phyloP scores from a whole-genome alignment of 2,113 vertebrate genomes.

The Sceloporus tristichus region DNA sequence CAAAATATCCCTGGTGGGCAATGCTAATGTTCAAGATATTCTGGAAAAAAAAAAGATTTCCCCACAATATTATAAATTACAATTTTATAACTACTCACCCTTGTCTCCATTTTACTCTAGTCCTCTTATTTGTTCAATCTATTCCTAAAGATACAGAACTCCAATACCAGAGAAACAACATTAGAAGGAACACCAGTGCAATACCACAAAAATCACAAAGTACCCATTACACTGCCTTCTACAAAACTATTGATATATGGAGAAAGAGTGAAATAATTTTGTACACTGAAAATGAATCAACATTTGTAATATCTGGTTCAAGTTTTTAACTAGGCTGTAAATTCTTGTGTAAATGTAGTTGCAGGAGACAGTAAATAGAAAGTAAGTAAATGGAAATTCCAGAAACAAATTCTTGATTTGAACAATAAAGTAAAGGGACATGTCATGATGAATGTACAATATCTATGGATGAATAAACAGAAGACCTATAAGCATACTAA shows the following conservation, averaged over 20 bases:
- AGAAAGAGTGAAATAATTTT: neutral
- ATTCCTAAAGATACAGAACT: too few species aligned
- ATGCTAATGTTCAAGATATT: neutral
- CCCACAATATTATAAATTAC: neutral
- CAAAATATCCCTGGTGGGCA: neutral
- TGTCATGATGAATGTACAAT: too few species aligned
- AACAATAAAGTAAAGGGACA: neutral
- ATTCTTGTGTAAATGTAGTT: too few species aligned
- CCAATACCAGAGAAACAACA: neutral
- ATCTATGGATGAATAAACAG: too few species aligned
- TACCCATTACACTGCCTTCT: neutral
- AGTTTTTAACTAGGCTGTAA: too few species aligned
- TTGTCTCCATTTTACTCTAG: neutral
- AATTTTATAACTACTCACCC: neutral
- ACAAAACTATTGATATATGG: neutral
- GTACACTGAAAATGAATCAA: too few species aligned
- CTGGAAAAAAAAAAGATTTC: slow-evolving; percentile 43
- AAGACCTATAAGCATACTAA: neutral
- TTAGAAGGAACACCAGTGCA: neutral
- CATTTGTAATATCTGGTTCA: too few species aligned
- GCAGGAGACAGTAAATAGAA: too few species aligned
- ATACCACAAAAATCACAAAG: neutral
- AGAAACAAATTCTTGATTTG: neutral
- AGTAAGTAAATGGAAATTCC: neutral
- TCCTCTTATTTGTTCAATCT: neutral